These are phyloP conservation scores for Tympanuchus pallidicinctus DNA, from an alignment of 2,113 vertebrate genomes.

Conservation along the genomic window DNA sequence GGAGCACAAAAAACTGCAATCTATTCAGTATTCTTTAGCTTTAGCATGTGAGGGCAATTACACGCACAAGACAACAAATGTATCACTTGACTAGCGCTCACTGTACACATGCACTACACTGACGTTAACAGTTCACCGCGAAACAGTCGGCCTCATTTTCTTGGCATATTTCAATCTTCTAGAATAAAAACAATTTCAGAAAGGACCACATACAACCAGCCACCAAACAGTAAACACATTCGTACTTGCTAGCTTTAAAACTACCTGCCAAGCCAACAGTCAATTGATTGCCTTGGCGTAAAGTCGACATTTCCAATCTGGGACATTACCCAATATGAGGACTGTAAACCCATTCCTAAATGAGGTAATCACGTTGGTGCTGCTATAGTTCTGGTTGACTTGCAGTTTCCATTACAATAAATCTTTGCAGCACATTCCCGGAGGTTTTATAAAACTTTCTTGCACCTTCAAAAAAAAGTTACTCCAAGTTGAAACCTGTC, in stretches of 20 bases:
- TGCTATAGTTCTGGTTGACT: conserved; percentile 49
- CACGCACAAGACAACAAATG: neutral
- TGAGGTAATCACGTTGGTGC: conserved; percentile 36
- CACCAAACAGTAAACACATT: neutral
- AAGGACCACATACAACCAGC: neutral
- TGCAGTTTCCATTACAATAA: conserved; percentile 63
- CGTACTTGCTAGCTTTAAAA: conserved; percentile 20
- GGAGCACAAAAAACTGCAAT: neutral
- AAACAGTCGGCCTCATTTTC: neutral
- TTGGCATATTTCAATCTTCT: neutral
- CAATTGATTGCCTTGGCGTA: conserved; percentile 61
- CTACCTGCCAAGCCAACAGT: conserved; percentile 35
- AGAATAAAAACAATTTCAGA: neutral
- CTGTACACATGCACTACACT: neutral
- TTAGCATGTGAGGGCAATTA: neutral
- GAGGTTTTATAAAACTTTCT: conserved; percentile 13
- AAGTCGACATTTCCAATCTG: conserved; percentile 16
- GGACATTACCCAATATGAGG: conserved; percentile 11
- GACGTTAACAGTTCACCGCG: neutral
- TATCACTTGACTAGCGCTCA: neutral
- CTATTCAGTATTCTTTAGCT: neutral
- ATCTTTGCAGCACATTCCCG: conserved; percentile 27
- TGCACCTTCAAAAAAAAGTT: neutral
- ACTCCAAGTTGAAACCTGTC: neutral
- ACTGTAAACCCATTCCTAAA: conserved; percentile 44